These are phyloP conservation scores for Eupithecia pulchellata DNA, from an alignment of 2,888 invertebrate species.

Conservation along the genomic window DNA sequence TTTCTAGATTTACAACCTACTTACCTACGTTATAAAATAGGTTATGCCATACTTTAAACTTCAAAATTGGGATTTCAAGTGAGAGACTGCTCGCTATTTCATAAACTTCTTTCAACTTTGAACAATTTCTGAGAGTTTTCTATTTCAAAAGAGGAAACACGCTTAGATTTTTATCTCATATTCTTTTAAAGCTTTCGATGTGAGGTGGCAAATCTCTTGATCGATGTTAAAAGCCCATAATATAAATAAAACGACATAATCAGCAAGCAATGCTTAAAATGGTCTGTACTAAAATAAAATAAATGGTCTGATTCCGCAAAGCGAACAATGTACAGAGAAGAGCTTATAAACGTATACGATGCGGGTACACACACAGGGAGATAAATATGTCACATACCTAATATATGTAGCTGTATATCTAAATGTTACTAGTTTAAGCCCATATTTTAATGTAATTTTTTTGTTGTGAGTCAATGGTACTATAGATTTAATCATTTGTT, in stretches of 20 bases:
- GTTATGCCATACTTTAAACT: background rate
- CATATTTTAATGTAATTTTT: background rate
- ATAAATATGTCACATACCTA: too few species aligned
- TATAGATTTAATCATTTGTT: too few species aligned
- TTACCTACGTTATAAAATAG: background rate
- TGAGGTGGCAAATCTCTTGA: background rate
- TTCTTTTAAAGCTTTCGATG: background rate
- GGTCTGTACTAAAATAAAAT: background rate
- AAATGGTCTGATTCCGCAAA: background rate
- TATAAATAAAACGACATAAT: background rate
- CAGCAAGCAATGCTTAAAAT: background rate
- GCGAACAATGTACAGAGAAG: background rate
- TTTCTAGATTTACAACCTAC: slow-evolving; percentile 1
- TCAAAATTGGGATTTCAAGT: background rate
- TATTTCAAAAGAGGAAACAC: background rate
- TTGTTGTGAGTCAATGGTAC: too few species aligned
- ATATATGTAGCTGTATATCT: background rate
- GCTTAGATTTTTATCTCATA: too few species aligned
- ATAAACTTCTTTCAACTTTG: background rate
- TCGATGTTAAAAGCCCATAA: background rate
- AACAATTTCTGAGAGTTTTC: background rate
- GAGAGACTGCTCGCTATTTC: background rate
- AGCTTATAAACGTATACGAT: background rate
- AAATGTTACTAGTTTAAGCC: background rate
- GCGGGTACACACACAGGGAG: background rate